These are phyloP conservation scores for Tympanuchus pallidicinctus DNA, from an alignment of 2,113 vertebrate genomes.

Conservation along the genomic window DNA sequence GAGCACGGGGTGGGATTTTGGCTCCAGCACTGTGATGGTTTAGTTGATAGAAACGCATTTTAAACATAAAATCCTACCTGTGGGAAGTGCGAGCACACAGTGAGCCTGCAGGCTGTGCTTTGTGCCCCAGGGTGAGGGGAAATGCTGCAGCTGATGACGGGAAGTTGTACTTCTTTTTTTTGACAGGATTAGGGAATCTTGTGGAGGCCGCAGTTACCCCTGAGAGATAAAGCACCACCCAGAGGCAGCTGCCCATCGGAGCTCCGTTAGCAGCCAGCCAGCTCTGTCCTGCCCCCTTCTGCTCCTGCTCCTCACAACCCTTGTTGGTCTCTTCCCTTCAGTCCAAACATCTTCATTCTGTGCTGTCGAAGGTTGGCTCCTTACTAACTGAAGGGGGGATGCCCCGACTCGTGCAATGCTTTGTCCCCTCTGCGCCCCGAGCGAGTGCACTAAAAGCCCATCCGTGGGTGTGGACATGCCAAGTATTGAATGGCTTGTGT, in stretches of 20 bases:
- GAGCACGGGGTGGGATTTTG: background rate
- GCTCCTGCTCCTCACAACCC: slow-evolving; percentile 58
- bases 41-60: background rate
- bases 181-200: slow-evolving; percentile 80
- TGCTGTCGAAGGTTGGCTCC: slow-evolving; percentile 40
- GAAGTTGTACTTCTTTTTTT: slow-evolving; percentile 71
- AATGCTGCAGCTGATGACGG: slow-evolving; percentile 6
- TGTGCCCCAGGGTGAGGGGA: background rate
- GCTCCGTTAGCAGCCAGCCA: slow-evolving; percentile 57
- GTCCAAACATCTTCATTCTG: slow-evolving; percentile 23
- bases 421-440: slow-evolving; percentile 16
- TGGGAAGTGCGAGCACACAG: background rate
- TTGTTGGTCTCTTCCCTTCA: slow-evolving; percentile 45
- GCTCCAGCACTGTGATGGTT: background rate
- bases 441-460: slow-evolving; percentile 47
- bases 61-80: background rate
- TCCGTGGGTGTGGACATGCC: slow-evolving; percentile 40
- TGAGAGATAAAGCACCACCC: slow-evolving; percentile 54
- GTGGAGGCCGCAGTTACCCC: slow-evolving; percentile 76
- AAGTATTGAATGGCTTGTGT: background rate
- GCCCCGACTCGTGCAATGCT: slow-evolving; percentile 53
- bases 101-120: background rate
- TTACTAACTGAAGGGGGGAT: background rate
- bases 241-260: slow-evolving; percentile 46
- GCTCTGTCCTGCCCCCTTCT: slow-evolving; percentile 39